A percentile compares a stretch with the other conserved stretches of the same genome.
Conservation (phyloP, 2,888 invertebrate genomes). For the Drosophila rellima region DNA sequence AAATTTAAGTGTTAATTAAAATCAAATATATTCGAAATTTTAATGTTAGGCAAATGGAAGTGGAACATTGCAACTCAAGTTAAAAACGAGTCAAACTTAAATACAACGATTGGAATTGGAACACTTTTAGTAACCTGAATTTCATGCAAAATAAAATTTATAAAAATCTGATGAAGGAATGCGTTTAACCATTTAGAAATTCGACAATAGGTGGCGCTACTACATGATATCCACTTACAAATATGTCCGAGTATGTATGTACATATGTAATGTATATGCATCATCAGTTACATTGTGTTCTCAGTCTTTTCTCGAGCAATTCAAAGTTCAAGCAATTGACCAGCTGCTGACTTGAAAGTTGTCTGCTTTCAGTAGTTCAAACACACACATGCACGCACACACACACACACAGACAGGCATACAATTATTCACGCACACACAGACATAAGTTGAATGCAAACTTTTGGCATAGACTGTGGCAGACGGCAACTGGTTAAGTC, state of each 20-base stretch:
- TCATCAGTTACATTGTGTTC: constrained; percentile 26
- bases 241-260: too few species aligned
- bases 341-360: constrained; percentile 40
- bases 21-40: too few species aligned
- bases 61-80: background rate
- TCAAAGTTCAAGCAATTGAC: constrained; percentile 59
- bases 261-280: background rate
- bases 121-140: background rate
- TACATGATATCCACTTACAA: constrained; percentile 1
- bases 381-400: constrained; percentile 22
- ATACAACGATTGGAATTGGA: background rate
- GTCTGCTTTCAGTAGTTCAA: constrained; percentile 18
- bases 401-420: constrained; percentile 24
- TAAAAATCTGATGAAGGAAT: too few species aligned
- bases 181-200: background rate
- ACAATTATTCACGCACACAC: constrained; percentile 3
- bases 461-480: constrained; percentile 61
- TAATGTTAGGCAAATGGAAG: background rate
- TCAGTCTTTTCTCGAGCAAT: constrained; percentile 11
- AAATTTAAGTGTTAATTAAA: too few species aligned
- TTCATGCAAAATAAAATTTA: constrained; percentile 8
- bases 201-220: constrained; percentile 31
- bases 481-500: constrained; percentile 51
- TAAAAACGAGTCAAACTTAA: background rate
- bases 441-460: constrained; percentile 44